Evolutionary conservation across 2,888 invertebrate species (phyloP).

Genomic region (Sicus ferrugineus): DNA sequence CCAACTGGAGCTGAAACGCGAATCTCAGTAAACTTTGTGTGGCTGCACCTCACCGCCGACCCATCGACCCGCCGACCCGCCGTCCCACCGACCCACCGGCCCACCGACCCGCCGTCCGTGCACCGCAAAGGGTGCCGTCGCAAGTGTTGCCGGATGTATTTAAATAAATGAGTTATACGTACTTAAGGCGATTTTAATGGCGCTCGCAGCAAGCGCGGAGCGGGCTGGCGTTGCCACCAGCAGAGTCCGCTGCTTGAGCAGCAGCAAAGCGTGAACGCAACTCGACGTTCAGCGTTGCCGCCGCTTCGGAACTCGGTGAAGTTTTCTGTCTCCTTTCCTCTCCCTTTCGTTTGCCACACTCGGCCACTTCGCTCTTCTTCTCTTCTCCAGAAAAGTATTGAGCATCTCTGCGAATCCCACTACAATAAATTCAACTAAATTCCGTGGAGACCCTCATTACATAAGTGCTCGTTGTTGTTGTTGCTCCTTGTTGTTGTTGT

Average conservation of each 20-base stretch:
- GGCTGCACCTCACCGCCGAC: no score
- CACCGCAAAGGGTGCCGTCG: neutral
- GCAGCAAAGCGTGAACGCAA: neutral
- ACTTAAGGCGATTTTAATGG: conserved; percentile 41
- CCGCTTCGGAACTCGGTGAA: neutral
- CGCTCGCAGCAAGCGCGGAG: neutral
- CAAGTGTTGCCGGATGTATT: conserved; percentile 43
- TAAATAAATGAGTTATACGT: conserved; percentile 56
- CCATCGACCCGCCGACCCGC: neutral
- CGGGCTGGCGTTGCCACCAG: no score
- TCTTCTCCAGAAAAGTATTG: neutral
- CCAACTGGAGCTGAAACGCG: conserved; percentile 26
- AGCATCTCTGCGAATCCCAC: neutral
- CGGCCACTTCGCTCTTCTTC: neutral
- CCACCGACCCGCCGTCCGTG: neutral
- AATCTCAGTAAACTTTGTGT: conserved; percentile 20
- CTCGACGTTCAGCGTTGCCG: neutral
- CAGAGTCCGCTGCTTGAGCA: neutral
- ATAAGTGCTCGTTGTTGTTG: neutral
- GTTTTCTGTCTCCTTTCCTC: neutral
- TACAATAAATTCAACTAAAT: neutral
- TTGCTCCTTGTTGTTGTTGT: neutral
- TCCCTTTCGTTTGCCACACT: neutral
- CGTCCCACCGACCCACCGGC: neutral
- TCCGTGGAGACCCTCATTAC: neutral